Evolutionary conservation across 1,140 invertebrate species (phyloP).

Genomic region (Drosophila erecta): DNA sequence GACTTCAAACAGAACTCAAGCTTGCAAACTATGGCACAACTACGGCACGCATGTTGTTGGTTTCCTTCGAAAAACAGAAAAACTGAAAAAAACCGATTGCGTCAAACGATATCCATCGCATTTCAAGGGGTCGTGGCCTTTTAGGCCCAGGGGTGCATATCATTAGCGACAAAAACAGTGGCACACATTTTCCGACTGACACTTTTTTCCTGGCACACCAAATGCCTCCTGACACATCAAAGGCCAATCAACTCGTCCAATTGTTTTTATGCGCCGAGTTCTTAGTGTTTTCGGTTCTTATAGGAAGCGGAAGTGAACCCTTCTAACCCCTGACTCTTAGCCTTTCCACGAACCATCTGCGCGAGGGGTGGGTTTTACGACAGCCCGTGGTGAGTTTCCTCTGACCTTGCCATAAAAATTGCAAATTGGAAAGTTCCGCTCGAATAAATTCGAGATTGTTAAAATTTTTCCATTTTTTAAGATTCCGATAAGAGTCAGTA

Average conservation of each 20-base stretch:
- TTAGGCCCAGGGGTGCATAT: slow-evolving; percentile 71
- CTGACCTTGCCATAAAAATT: slow-evolving; percentile 44
- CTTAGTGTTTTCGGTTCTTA: slow-evolving; percentile 43
- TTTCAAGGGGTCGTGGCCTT: slow-evolving; percentile 30
- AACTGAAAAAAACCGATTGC: slow-evolving; percentile 48
- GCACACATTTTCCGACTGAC: slow-evolving; percentile 77
- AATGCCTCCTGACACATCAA: slow-evolving; percentile 64
- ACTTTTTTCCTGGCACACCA: slow-evolving; percentile 54
- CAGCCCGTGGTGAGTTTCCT: slow-evolving; percentile 50
- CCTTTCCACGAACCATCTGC: slow-evolving; percentile 46
- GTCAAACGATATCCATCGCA: slow-evolving; percentile 58
- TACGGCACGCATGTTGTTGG: slow-evolving; percentile 72
- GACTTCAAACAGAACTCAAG: slow-evolving; percentile 69
- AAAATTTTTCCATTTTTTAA: too few relatives aligned
- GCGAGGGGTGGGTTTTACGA: slow-evolving; percentile 15
- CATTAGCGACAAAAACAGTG: slow-evolving; percentile 69
- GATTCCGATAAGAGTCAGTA: too few relatives aligned
- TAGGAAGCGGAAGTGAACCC: slow-evolving; percentile 77
- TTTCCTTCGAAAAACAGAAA: slow-evolving; percentile 64
- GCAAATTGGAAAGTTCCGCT: background rate
- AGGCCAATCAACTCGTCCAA: slow-evolving; percentile 76
- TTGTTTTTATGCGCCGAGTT: slow-evolving; percentile 25
- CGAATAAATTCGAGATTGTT: background rate
- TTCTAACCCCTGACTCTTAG: slow-evolving; percentile 66
- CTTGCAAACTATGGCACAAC: slow-evolving; percentile 59